Base-by-base conservation (phyloP, 2,888 invertebrate genomes). In the Tineola bisselliella region DNA sequence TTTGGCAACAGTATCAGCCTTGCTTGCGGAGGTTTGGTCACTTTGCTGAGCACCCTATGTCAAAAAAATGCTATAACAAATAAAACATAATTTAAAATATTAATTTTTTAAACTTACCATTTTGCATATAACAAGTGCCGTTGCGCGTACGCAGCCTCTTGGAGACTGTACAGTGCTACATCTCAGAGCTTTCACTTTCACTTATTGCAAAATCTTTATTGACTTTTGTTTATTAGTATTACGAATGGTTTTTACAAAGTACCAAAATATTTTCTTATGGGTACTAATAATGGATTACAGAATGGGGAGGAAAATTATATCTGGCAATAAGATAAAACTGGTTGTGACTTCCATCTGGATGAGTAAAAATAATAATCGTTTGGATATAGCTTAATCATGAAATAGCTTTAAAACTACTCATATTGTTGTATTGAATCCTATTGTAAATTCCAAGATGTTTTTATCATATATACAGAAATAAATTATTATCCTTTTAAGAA, bases 31-130 rank as follows among this genome's bases (percentile, higher is more conserved):
- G 25, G 43, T 63, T 11, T 62, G 64, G 5, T 83, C 84, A 64
- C 86, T 87, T 12, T 84, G 83, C 43, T 75, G 68, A 17, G 84
- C 82, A 60, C 87, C 87, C 87, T 88, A 74, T 33, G 15, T 38
- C 2, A 38, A 38, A n/a, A 12, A 38, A 38, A 38, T 6, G 6
- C 6, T 25, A 25, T 38, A 38, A 38, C n/a, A 12, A 6, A 31
- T 5, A 8, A 12, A 38, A 38, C 38, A 38, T 10, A 38, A 38
- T n/a, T 38, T 38, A 38, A 38, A 10, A 58, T 31, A 44, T 44
- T 25, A 11, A 31, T 25, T 56, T 2, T 30, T 15, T 61, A 63
- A 58, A 77, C 82, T 79, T 64, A 82, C 82, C 82, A 82, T 82
- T 63, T 63, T 67, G 61, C 68, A 77, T 80, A 75, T 78, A 72